These are phyloP conservation scores for Adelognathus sp. DNA, from an alignment of 2,888 invertebrate genomes.

Conservation along the genomic window DNA sequence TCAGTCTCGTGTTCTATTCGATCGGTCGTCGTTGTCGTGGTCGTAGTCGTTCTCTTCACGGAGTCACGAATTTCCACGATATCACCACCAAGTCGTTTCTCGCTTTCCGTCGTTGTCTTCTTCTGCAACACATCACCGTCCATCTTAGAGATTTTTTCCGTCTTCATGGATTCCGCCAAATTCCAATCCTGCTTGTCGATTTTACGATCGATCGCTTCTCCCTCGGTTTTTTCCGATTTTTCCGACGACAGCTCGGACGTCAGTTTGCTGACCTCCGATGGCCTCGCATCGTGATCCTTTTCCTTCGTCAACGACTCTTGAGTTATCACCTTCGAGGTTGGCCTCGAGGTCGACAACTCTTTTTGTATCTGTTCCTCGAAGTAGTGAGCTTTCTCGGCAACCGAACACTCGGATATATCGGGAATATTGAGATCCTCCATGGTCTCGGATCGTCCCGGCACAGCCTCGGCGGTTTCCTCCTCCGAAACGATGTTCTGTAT, in stretches of 20 bases:
- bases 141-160: not conserved
- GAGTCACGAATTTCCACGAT: constrained; percentile 4
- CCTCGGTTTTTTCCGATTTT: constrained; percentile 3
- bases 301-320: constrained; percentile 66
- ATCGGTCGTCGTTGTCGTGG: not conserved
- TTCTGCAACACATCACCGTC: not conserved
- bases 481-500: constrained; percentile 73
- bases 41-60: not conserved
- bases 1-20: not conserved
- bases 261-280: constrained; percentile 14
- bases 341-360: constrained; percentile 79
- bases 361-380: constrained; percentile 85
- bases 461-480: constrained; percentile 67
- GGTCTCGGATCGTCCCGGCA: constrained; percentile 72
- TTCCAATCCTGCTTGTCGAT: constrained; percentile 47
- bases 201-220: constrained; percentile 34
- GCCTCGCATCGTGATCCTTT: constrained; percentile 18
- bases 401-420: constrained; percentile 83
- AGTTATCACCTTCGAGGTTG: constrained; percentile 60
- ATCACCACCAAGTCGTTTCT: not conserved
- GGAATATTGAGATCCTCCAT: constrained; percentile 74
- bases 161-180: constrained; percentile 25
- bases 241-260: not conserved
- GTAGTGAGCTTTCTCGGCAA: constrained; percentile 83
- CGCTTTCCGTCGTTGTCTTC: constrained; percentile 8